Conservation (phyloP, 1,140 invertebrate genomes). For the Orussus abietinus region DNA sequence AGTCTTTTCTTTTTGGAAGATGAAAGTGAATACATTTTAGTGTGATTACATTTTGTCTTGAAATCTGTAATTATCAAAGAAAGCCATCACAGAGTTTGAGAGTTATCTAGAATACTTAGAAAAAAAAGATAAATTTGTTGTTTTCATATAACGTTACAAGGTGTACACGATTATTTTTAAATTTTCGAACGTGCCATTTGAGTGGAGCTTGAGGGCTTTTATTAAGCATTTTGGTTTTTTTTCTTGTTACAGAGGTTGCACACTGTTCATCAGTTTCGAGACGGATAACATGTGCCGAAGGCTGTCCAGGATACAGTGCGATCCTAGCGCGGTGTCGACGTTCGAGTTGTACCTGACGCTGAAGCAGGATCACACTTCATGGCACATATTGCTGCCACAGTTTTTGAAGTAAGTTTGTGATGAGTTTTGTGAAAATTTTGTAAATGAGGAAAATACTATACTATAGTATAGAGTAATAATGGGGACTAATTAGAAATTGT, state of each 20-base stretch:
- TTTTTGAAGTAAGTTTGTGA: constrained; percentile 72
- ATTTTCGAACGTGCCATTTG: too few species aligned
- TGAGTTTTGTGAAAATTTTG: background rate
- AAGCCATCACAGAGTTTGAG: too few species aligned
- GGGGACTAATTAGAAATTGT: constrained; percentile 21
- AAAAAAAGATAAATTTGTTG: too few species aligned
- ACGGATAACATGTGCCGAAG: constrained; percentile 58
- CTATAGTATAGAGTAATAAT: too few species aligned
- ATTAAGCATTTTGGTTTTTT: constrained; percentile 18
- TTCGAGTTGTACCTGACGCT: constrained; percentile 82
- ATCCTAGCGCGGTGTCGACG: constrained; percentile 77
- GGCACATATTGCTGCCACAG: constrained; percentile 78
- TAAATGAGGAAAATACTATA: background rate
- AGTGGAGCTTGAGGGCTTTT: too few species aligned
- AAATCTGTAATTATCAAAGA: too few species aligned
- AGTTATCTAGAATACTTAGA: too few species aligned
- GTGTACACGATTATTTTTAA: too few species aligned
- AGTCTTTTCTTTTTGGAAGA: too few species aligned
- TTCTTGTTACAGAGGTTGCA: constrained; percentile 60
- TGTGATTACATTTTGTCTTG: too few species aligned
- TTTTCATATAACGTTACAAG: too few species aligned
- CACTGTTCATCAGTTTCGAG: constrained; percentile 72
- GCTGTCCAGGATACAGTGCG: constrained; percentile 71
- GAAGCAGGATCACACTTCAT: constrained; percentile 74
- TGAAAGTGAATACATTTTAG: too few species aligned